Evolutionary conservation across 2,797 vertebrate species (phyloP).

Genomic region (Melopsittacus undulatus): DNA sequence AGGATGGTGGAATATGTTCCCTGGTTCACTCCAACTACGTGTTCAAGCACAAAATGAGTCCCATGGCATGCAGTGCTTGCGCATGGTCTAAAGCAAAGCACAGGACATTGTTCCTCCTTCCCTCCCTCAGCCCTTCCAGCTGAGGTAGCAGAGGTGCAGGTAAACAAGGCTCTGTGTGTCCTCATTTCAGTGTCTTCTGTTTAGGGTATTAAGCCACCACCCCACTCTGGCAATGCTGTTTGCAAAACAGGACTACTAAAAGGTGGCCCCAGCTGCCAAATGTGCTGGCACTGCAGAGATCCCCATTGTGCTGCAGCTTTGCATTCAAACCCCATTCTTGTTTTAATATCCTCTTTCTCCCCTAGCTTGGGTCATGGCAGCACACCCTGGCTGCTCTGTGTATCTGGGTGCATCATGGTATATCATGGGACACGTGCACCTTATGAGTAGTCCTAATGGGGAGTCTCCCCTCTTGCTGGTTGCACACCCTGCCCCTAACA

Average conservation of each 20-base stretch:
- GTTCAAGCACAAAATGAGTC: neutral
- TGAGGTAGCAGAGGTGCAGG: neutral
- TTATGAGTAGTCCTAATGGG: neutral
- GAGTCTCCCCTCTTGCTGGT: fast-evolving
- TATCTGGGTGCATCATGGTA: neutral
- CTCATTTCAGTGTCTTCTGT: neutral
- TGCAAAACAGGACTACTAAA: neutral
- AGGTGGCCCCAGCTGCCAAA: neutral
- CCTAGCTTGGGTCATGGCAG: neutral
- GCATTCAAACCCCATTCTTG: neutral
- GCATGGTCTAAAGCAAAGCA: neutral
- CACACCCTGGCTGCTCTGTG: neutral
- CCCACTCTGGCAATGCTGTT: neutral
- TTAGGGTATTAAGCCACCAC: neutral
- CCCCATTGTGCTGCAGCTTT: neutral
- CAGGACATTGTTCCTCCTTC: neutral
- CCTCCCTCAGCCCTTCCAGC: neutral
- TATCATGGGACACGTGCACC: neutral
- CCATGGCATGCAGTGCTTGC: neutral
- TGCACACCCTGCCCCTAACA: neutral
- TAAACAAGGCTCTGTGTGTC: neutral
- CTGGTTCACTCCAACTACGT: neutral
- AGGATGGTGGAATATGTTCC: neutral
- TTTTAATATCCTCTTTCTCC: neutral
- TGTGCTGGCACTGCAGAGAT: neutral